phyloP scores from a whole-genome alignment of 2,797 vertebrate species.

The Acestrorhynchus altus region DNA sequence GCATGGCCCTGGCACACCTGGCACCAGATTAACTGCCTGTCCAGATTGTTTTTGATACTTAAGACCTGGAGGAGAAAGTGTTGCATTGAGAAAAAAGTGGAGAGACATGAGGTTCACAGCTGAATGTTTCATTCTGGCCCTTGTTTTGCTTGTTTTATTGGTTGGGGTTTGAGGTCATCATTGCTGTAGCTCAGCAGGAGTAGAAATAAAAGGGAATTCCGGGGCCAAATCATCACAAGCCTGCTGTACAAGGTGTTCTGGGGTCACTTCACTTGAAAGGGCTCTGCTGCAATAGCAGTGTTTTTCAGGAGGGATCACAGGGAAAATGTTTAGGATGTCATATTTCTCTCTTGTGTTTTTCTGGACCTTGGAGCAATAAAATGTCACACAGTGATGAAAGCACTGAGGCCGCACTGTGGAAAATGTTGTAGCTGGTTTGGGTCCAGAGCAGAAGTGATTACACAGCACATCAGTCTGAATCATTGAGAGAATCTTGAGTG shows the following conservation, averaged over 20 bases:
- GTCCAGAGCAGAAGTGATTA: not conserved
- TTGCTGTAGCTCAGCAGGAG: constrained; percentile 18
- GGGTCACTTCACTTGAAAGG: constrained; percentile 15
- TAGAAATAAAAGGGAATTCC: constrained; percentile 42
- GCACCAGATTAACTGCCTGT: not conserved
- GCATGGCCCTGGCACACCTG: not conserved
- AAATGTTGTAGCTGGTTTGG: constrained; percentile 23
- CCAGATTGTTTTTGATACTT: constrained; percentile 1
- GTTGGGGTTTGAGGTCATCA: constrained; percentile 11
- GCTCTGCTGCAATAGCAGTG: not conserved
- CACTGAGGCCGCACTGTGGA: not conserved
- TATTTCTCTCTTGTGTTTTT: constrained; percentile 33
- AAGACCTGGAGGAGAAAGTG: not conserved
- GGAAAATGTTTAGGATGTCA: constrained; percentile 17
- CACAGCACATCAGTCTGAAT: not conserved
- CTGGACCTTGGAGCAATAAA: constrained; percentile 45
- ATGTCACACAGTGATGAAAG: constrained; percentile 40
- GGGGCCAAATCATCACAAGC: not conserved
- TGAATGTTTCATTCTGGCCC: not conserved
- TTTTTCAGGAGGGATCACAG: constrained; percentile 26
- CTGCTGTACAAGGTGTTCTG: constrained; percentile 20
- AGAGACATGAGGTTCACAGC: not conserved
- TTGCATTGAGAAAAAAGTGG: not conserved
- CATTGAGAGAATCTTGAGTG: not conserved
- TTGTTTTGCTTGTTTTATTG: not conserved